Evolutionary conservation across 1,140 invertebrate species (phyloP), one percentile per base, ranked within the genome.

Genomic region (Lepidurus apus): DNA sequence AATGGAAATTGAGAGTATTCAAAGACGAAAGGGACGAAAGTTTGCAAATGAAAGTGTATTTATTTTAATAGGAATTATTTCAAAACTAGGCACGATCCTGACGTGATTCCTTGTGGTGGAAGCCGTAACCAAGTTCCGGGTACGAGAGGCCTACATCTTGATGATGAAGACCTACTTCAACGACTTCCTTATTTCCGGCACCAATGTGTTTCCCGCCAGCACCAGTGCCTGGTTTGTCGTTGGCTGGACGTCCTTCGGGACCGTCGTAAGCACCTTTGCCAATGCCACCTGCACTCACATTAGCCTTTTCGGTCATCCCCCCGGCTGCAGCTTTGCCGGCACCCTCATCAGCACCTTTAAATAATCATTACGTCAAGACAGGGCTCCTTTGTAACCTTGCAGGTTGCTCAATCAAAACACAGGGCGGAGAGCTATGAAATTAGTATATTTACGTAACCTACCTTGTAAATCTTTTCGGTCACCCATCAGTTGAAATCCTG

Each of bases 391-490:
- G 17, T 65, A n/a, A 34, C 34, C 34, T 34, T 8, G 45, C 45
- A 47, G 17, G 45, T 47, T 47, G 45, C 17, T 0, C 17, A 47
- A 17, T 47, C 17, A 11, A 47, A 47, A 6, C 17, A 11, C 10
- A 47, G 45, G 17, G 10, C 17, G 6, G 17, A 11, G 6, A 47
- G 4, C 10, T 47, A 2, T 10, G 45, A 2, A 47, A 47, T 47
- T 47, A 47, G 2, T 7, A 11, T 47, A 65, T 17, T 65, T 65
- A 13, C 7, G 3, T 65, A 65, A 8, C 8, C 1, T 65, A 65
- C 53, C 53, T 65, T 65, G 53, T 65, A 65, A n/a, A 21, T 65
- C 53, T 65, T 65, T 65, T 17, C 53, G 53, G 13, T 65, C 53
- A n/a, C 53, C 53, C 53, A 65, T 21, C 53, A n/a, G n/a, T 21